Percentiles rank a stretch among this genome's conserved stretches.
These are phyloP conservation scores for Parasteatoda tepidariorum DNA, from an alignment of 1,140 invertebrate species.

Conservation along the genomic window DNA sequence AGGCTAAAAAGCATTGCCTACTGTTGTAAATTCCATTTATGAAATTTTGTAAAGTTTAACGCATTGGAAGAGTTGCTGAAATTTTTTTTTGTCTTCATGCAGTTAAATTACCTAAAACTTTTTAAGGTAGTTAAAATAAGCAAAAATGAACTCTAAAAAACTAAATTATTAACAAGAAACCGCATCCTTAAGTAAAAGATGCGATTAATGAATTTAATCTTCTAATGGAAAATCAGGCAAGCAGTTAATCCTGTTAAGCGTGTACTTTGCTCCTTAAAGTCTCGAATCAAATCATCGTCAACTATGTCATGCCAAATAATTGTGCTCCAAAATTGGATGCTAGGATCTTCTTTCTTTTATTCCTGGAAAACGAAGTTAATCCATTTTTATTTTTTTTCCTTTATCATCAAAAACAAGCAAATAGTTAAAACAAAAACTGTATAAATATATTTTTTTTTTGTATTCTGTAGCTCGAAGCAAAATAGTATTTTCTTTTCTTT, in stretches of 20 bases:
- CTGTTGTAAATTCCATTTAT: too few species aligned
- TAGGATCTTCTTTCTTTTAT: constrained; percentile 29
- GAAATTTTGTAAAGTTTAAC: too few species aligned
- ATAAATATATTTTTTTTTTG: neutral
- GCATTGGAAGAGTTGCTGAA: too few species aligned
- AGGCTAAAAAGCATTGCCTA: too few species aligned
- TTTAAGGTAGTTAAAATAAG: too few species aligned
- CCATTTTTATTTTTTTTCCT: constrained; percentile 3
- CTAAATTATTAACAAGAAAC: too few species aligned
- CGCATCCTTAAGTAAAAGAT: too few species aligned
- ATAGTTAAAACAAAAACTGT: constrained; percentile 11
- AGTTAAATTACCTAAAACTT: too few species aligned
- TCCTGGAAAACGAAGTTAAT: constrained; percentile 45
- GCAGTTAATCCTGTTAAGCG: constrained; percentile 29
- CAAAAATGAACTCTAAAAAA: too few species aligned
- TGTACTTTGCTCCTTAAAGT: constrained; percentile 19
- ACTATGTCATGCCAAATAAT: constrained; percentile 57
- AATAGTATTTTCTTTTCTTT: constrained; percentile 5
- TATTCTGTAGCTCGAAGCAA: neutral
- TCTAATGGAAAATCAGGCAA: constrained; percentile 48
- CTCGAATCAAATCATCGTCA: constrained; percentile 51
- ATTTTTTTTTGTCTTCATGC: too few species aligned
- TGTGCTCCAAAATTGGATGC: constrained; percentile 32
- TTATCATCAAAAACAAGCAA: neutral
- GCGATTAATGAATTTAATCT: constrained; percentile 58